Evolutionary conservation across 2,797 vertebrate species (phyloP).

Genomic region (Cossypha heuglini): DNA sequence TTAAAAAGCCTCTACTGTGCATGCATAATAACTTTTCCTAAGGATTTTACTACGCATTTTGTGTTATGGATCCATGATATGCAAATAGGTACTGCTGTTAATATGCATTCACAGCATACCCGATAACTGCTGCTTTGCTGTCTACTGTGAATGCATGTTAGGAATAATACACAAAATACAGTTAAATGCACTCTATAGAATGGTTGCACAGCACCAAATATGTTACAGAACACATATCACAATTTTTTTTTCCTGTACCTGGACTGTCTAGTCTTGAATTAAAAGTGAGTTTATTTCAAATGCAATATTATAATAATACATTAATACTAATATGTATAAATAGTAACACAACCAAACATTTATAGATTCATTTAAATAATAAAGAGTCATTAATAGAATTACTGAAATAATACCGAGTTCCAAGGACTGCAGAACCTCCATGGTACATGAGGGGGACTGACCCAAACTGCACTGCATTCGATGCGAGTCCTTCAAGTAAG

Average conservation of each 20-base stretch:
- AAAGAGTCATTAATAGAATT: not conserved
- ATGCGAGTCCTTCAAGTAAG: not conserved
- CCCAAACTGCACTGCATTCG: not conserved
- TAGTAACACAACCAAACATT: not conserved
- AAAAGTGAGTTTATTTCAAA: not conserved
- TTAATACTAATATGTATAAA: not conserved
- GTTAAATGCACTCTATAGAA: constrained; percentile 31
- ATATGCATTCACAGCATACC: constrained; percentile 66
- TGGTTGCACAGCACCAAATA: not conserved
- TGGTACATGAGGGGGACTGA: not conserved
- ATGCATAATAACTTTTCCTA: constrained; percentile 70
- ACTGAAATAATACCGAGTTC: not conserved
- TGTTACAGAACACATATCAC: not conserved
- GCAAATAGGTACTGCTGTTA: constrained; percentile 70
- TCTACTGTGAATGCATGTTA: constrained; percentile 68
- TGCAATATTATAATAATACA: not conserved
- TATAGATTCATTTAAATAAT: not conserved
- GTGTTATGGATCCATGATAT: constrained; percentile 66
- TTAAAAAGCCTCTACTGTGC: constrained; percentile 64
- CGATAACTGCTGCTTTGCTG: constrained; percentile 61
- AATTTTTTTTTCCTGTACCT: not conserved
- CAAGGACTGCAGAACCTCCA: not conserved
- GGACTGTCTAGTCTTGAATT: not conserved
- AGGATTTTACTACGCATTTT: constrained; percentile 63
- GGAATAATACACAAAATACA: constrained; percentile 54